phyloP scores from a whole-genome alignment of 2,113 vertebrate species.

The Hippopotamus amphibius region DNA sequence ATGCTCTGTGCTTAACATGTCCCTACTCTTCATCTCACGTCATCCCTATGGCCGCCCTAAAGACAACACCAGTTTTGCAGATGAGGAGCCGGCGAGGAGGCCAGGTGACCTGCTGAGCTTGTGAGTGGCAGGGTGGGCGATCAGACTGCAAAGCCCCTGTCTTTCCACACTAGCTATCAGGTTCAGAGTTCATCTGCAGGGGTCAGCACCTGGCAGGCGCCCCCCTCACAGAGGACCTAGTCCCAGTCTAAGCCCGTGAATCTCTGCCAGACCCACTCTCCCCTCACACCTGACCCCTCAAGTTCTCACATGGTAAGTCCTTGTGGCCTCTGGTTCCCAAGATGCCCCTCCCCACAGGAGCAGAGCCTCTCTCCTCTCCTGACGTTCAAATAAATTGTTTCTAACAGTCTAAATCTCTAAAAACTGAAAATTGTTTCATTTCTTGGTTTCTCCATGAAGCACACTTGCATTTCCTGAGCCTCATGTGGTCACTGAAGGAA shows the following conservation, averaged over 20 bases:
- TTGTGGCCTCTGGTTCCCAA: not conserved
- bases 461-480: not conserved
- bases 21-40: not conserved
- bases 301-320: not conserved
- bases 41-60: not conserved
- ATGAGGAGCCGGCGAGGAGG: not conserved
- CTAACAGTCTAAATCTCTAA: rapidly evolving
- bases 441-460: not conserved
- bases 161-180: not conserved
- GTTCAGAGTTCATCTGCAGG: not conserved
- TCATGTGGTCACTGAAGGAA: not conserved
- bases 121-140: too few relatives aligned
- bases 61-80: not conserved
- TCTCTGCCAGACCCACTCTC: not conserved
- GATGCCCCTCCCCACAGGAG: too few relatives aligned
- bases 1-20: too few relatives aligned
- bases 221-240: not conserved
- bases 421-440: not conserved
- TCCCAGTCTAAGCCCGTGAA: rapidly evolving
- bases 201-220: too few relatives aligned
- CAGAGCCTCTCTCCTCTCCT: not conserved
- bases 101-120: not conserved
- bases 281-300: not conserved
- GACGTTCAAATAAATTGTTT: not conserved
- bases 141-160: not conserved